Base-by-base conservation (phyloP, 2,888 invertebrate genomes). In the Sarcophaga rosellei region DNA sequence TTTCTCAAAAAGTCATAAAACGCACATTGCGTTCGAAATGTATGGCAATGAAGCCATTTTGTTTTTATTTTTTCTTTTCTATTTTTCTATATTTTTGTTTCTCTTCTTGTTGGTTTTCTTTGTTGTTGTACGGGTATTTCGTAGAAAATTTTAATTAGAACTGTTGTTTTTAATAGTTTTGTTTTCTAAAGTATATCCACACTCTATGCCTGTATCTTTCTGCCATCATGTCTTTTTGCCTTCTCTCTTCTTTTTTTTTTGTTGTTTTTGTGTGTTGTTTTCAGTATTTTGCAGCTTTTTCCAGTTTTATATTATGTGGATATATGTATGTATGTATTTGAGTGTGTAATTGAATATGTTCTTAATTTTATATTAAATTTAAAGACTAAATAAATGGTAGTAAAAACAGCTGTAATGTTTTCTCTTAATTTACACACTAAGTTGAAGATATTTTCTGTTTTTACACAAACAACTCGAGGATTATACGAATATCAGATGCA, bases 11-110 rank as follows among this genome's bases (percentile, higher is more conserved):
- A 83, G 83, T 81, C 86, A 83, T 86, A 86, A 86, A 86, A 86
- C 86, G 80, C 86, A 86, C 86, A 81, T 74, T 86, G 86, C 77
- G 83, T 83, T 83, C 57, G 12, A 65, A 74, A 74, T 74, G 76
- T 62, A 82, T 79, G 75, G 66, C 74, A 75, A 68, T 61, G 66
- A 74, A 73, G 74, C 35, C 45, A 70, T 59, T 72, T 66, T 53
- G 17, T 53, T 53, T 1, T 15, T 53, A 1, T 53, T 53, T 17
- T 53, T 53, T 68, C 17, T 61, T 17, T 63, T 17, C 23, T 65
- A 53, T 23, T 69, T 70, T 72, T 45, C 53, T 59, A 57, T 0
- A 72, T 35, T 61, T 82, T 35, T 25, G 20, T 35, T 57, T 75
- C 17, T 61, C 10, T n/a, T 61, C 20, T 12, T 23, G 53, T 61